phyloP scores from a whole-genome alignment of 2,113 vertebrate species.

The Cyprinodon brontotheroides region DNA sequence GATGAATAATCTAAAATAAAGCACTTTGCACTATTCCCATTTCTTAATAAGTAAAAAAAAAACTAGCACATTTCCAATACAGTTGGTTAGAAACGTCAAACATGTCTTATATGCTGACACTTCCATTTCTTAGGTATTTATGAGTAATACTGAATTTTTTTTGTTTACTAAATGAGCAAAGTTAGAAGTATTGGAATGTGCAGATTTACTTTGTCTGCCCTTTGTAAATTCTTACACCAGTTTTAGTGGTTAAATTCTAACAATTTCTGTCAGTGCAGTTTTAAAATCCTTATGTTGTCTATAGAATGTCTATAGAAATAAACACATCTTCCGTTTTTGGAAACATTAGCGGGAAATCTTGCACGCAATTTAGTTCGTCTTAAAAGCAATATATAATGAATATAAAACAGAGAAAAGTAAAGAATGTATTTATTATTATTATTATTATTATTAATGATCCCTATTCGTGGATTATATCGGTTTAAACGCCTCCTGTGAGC shows the following conservation, averaged over 20 bases:
- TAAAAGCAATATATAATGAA: neutral
- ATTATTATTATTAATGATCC: constrained; percentile 2
- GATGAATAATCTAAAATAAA: neutral
- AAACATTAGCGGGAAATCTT: neutral
- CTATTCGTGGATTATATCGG: constrained; percentile 38
- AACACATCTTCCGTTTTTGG: neutral
- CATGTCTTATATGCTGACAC: neutral
- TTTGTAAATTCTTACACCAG: neutral
- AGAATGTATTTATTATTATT: neutral
- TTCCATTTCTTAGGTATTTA: neutral
- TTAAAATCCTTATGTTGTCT: neutral
- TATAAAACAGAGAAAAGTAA: neutral
- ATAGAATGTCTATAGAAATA: neutral
- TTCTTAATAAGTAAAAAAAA: neutral
- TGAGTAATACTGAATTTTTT: neutral
- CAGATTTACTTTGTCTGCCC: neutral
- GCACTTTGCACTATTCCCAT: neutral
- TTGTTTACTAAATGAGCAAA: neutral
- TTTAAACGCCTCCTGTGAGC: constrained; percentile 33
- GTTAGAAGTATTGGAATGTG: neutral
- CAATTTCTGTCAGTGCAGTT: neutral
- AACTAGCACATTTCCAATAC: too few relatives aligned
- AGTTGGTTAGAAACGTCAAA: too few relatives aligned
- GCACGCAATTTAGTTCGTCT: neutral
- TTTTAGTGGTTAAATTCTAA: neutral